phyloP scores from a whole-genome alignment of 2,113 vertebrate species.

The Pterocles burchelli region DNA sequence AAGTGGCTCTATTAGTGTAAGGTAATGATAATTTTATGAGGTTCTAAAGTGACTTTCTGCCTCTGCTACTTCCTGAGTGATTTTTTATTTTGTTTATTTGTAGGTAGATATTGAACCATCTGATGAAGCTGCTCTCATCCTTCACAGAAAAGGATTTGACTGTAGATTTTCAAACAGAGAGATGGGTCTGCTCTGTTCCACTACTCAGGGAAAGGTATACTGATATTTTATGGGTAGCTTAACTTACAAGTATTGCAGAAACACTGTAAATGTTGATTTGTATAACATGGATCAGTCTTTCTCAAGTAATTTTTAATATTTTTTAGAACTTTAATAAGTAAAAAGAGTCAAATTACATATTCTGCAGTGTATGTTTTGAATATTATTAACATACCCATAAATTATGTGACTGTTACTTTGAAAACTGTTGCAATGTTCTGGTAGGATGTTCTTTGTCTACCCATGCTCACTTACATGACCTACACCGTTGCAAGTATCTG shows the following conservation, averaged over 20 bases:
- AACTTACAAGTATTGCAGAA: background rate
- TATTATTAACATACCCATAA: background rate
- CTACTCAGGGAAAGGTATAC: constrained; percentile 87
- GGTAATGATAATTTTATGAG: background rate
- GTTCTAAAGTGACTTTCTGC: background rate
- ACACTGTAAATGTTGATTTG: background rate
- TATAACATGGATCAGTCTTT: background rate
- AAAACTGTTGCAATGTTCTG: background rate
- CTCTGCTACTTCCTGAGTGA: background rate
- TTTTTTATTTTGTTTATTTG: background rate
- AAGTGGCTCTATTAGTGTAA: background rate
- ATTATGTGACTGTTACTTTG: background rate
- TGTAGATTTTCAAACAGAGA: constrained; percentile 81
- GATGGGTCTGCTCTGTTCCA: constrained; percentile 78
- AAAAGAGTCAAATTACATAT: background rate
- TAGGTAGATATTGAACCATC: constrained; percentile 75
- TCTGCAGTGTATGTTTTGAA: background rate
- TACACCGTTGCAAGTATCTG: background rate
- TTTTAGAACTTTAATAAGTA: background rate
- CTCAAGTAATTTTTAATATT: background rate
- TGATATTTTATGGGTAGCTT: background rate
- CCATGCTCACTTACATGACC: background rate
- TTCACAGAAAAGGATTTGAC: constrained; percentile 93
- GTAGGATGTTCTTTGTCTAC: background rate
- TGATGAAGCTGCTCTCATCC: constrained; percentile 86